Evolutionary conservation across 2,797 vertebrate species (phyloP).

Genomic region (Bradypodion ventrale): DNA sequence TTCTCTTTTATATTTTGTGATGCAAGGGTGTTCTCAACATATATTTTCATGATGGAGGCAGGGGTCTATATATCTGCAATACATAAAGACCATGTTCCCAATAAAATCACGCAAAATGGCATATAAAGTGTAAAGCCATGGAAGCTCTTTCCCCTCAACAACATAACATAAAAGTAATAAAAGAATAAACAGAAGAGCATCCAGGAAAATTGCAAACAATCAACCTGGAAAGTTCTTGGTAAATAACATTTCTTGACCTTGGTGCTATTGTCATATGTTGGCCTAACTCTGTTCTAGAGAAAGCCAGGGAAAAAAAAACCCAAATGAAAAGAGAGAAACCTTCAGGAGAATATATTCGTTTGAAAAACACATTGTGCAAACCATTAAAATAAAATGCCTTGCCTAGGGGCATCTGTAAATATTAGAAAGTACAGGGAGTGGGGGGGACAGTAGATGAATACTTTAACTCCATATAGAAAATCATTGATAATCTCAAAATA

Average conservation of each 20-base stretch:
- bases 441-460: constrained; percentile 9
- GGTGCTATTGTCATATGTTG: neutral
- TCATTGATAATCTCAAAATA: neutral
- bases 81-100: neutral
- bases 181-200: neutral
- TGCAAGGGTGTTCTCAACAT: neutral
- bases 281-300: neutral
- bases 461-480: neutral
- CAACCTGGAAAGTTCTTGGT: neutral
- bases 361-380: neutral
- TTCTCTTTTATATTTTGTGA: neutral
- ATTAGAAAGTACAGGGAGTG: neutral
- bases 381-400: neutral
- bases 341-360: neutral
- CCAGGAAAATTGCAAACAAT: neutral
- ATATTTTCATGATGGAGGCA: neutral
- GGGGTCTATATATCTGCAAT: neutral
- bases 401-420: neutral
- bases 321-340: neutral
- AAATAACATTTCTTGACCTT: neutral
- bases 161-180: neutral
- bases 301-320: neutral
- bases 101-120: too few relatives aligned
- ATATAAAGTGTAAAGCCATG: neutral
- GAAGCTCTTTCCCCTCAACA: too few relatives aligned